These are phyloP conservation scores for Hirtodrosophila duncani DNA, from an alignment of 2,888 invertebrate species.

Conservation along the genomic window DNA sequence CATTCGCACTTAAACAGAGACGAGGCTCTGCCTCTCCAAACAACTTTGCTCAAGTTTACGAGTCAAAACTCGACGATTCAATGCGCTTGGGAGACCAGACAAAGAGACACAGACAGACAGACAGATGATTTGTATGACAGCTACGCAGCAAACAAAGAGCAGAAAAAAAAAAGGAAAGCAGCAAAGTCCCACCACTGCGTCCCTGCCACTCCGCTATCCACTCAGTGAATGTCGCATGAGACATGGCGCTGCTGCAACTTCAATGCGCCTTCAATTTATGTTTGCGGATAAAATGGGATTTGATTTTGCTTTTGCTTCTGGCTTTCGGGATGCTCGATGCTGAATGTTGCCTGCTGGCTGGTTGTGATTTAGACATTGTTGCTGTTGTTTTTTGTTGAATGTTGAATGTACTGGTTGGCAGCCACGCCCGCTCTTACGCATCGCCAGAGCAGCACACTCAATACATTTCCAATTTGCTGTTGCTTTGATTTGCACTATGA, in stretches of 20 bases:
- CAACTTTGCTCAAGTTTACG: slow-evolving; percentile 32
- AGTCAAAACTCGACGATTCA: slow-evolving; percentile 58
- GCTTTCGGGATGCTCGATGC: slow-evolving; percentile 41
- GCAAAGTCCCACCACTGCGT: not conserved
- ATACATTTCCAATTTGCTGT: slow-evolving; percentile 66
- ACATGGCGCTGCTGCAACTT: slow-evolving; percentile 49
- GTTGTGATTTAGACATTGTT: slow-evolving; percentile 56
- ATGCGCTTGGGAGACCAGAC: slow-evolving; percentile 38
- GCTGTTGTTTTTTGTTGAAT: slow-evolving; percentile 12
- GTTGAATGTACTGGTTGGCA: not conserved
- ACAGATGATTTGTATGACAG: slow-evolving; percentile 69
- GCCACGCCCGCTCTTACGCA: slow-evolving; percentile 28
- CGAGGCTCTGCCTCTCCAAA: slow-evolving; percentile 6
- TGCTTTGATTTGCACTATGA: slow-evolving; percentile 65
- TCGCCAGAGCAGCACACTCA: slow-evolving; percentile 34
- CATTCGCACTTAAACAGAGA: slow-evolving; percentile 65
- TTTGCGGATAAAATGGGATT: slow-evolving; percentile 73
- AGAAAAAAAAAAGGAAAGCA: slow-evolving; percentile 15
- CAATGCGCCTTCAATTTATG: slow-evolving; percentile 70
- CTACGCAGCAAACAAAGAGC: slow-evolving; percentile 39
- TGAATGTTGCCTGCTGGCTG: slow-evolving; percentile 44
- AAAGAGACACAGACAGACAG: slow-evolving; percentile 17
- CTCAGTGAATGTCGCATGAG: slow-evolving; percentile 38
- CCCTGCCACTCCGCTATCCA: not conserved
- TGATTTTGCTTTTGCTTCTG: slow-evolving; percentile 47